Percentiles rank a stretch among this genome's conserved stretches.
Evolutionary conservation across 2,888 invertebrate species (phyloP).

Genomic region (Heliconius ismenius): DNA sequence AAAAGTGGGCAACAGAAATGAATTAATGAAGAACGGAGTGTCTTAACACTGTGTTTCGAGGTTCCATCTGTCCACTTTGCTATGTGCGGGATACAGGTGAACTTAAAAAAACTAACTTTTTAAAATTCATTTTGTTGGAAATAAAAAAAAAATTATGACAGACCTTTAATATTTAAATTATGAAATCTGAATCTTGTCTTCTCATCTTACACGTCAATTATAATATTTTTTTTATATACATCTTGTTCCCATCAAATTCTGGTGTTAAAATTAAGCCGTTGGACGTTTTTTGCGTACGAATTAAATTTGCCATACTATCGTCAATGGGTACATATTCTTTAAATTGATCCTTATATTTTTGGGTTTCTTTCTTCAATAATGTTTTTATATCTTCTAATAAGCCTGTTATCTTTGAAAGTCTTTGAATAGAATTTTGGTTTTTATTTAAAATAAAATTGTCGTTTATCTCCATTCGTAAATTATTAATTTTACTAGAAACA

Average conservation of each 20-base stretch:
- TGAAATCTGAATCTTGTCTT: background rate
- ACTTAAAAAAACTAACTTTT: no score
- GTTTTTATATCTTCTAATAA: conserved; percentile 8
- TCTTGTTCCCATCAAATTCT: background rate
- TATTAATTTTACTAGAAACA: background rate
- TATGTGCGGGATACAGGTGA: no score
- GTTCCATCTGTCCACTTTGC: no score
- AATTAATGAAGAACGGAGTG: no score
- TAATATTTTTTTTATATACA: conserved; percentile 1
- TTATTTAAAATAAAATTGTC: background rate
- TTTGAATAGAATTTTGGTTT: background rate
- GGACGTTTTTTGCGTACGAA: background rate
- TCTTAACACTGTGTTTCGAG: no score
- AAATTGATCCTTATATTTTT: conserved; percentile 8
- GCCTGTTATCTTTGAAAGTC: conserved; percentile 4
- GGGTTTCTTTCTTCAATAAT: background rate
- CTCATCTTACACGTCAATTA: background rate
- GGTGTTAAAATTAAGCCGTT: background rate
- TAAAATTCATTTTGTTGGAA: background rate
- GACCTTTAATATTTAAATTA: background rate
- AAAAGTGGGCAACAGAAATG: no score
- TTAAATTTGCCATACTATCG: background rate
- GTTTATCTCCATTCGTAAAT: background rate
- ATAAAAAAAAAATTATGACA: background rate
- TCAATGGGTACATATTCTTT: conserved; percentile 9